Conservation (phyloP, 2,113 vertebrate genomes). For the Rhea pennata region DNA sequence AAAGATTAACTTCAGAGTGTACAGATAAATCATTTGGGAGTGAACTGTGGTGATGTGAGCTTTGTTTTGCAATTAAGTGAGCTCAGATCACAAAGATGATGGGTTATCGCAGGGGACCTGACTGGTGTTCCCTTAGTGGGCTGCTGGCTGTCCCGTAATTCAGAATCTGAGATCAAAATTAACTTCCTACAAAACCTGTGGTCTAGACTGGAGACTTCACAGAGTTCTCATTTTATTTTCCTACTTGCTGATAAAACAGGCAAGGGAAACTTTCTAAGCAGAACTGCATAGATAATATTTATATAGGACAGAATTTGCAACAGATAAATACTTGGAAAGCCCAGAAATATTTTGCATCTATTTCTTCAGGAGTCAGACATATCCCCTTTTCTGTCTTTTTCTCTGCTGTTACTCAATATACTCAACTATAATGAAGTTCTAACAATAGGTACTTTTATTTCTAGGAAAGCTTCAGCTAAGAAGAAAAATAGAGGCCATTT, state of each 20-base stretch:
- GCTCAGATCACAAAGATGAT: background rate
- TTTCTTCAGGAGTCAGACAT: background rate
- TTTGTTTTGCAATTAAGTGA: background rate
- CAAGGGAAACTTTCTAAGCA: background rate
- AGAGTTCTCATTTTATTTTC: background rate
- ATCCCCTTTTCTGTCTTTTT: background rate
- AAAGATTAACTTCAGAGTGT: background rate
- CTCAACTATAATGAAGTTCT: background rate
- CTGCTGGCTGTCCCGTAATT: background rate
- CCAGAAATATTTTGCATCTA: background rate
- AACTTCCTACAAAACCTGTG: background rate
- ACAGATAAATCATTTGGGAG: background rate
- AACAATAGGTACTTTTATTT: background rate
- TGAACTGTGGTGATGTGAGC: background rate
- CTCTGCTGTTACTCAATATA: background rate
- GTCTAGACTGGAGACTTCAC: background rate
- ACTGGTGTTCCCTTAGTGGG: background rate
- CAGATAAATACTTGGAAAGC: background rate
- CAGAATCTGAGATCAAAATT: background rate
- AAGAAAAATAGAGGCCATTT: background rate
- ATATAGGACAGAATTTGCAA: background rate
- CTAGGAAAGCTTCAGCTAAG: slow-evolving; percentile 63
- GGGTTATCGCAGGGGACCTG: background rate
- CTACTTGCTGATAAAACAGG: background rate
- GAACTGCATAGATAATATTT: background rate